phyloP scores from a whole-genome alignment of 2,113 vertebrate species.

The Trogon surrucura region DNA sequence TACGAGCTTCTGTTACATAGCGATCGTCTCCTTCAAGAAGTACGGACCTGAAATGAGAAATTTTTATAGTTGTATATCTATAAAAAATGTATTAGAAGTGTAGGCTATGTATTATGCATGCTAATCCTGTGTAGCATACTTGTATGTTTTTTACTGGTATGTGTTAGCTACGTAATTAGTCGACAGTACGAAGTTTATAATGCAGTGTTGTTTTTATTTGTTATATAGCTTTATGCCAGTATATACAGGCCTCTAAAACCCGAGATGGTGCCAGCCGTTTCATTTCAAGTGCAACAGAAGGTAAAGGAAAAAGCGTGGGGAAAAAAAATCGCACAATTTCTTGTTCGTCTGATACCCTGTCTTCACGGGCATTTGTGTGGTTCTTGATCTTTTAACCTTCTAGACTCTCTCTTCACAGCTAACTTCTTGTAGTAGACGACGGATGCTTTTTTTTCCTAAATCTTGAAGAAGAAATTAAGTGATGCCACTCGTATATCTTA shows the following conservation, averaged over 20 bases:
- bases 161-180: not conserved
- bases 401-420: slow-evolving; percentile 72
- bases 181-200: slow-evolving; percentile 76
- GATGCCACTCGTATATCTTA: not conserved
- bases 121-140: not conserved
- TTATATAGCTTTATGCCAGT: slow-evolving; percentile 99
- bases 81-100: not conserved
- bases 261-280: slow-evolving; percentile 93
- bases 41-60: not conserved
- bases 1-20: not conserved
- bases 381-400: slow-evolving; percentile 78
- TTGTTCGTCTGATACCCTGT: slow-evolving; percentile 61
- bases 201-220: slow-evolving; percentile 91
- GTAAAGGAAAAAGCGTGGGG: slow-evolving; percentile 83
- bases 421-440: slow-evolving; percentile 71
- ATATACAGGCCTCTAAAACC: slow-evolving; percentile 99
- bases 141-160: not conserved
- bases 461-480: not conserved
- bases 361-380: slow-evolving; percentile 74
- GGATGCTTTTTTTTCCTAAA: slow-evolving; percentile 44
- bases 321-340: not conserved
- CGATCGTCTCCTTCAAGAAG: not conserved
- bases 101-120: not conserved
- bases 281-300: slow-evolving; percentile 90
- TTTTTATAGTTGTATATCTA: accelerated